Evolutionary conservation across 2,797 vertebrate genomes (phyloP).

Genomic region (Hephaestus fuliginosus): DNA sequence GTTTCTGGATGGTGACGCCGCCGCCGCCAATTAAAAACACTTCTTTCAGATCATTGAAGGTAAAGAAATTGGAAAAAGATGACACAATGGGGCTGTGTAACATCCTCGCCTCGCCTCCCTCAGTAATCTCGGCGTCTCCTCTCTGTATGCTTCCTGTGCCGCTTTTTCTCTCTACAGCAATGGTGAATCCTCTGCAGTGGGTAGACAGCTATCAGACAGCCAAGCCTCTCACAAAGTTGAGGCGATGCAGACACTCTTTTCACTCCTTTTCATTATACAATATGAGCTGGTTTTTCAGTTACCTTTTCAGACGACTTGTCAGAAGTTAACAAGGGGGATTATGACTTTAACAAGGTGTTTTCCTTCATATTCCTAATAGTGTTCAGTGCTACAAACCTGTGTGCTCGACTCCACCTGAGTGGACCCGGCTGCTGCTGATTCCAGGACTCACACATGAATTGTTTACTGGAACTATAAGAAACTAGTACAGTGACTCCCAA

Average conservation of each 20-base stretch:
- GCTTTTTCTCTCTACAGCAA: not conserved
- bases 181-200: not conserved
- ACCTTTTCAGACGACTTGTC: not conserved
- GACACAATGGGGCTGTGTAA: conserved; percentile 1
- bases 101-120: not conserved
- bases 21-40: conserved; percentile 37
- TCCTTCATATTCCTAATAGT: not conserved
- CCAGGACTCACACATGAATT: no score
- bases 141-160: not conserved
- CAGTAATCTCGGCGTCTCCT: not conserved
- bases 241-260: not conserved
- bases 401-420: no score
- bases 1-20: not conserved
- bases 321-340: not conserved
- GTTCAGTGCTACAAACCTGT: no score
- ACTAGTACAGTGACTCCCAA: no score
- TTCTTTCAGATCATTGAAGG: not conserved
- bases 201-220: not conserved
- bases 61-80: not conserved
- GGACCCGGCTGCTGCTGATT: no score
- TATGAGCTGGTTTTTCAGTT: not conserved
- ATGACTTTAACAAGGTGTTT: not conserved
- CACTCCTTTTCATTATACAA: not conserved
- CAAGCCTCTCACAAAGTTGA: not conserved
- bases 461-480: no score